Evolutionary conservation across 2,888 invertebrate genomes (phyloP).

Genomic region (Endomychus coccineus): DNA sequence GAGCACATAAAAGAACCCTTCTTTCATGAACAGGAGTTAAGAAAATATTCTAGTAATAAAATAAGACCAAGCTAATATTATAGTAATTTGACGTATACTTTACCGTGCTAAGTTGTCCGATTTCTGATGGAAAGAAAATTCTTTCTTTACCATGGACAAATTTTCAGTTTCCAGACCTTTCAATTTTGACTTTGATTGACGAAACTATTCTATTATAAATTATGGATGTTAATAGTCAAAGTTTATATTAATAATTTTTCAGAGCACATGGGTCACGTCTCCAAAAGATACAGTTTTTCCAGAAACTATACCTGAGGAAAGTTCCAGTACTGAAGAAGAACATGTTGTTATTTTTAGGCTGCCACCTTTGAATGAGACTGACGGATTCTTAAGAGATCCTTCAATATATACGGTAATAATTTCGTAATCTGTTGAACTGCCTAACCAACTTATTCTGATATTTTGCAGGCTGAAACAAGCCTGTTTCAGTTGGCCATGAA

Average conservation of each 20-base stretch:
- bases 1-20: too few species aligned
- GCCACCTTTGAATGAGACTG: constrained; percentile 65
- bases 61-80: too few species aligned
- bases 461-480: constrained; percentile 64
- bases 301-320: constrained; percentile 89
- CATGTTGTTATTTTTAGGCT: constrained; percentile 84
- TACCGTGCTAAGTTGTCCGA: too few species aligned
- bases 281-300: constrained; percentile 85
- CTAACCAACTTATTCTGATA: background rate
- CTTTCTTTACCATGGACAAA: too few species aligned
- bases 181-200: too few species aligned
- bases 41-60: too few species aligned
- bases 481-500: constrained; percentile 60
- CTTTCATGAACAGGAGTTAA: too few species aligned
- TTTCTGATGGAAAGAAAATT: too few species aligned
- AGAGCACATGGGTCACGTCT: constrained; percentile 73
- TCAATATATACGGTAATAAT: constrained; percentile 68
- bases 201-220: too few species aligned
- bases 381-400: constrained; percentile 65
- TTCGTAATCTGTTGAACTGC: constrained; percentile 1
- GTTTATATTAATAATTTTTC: constrained; percentile 25
- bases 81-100: too few species aligned
- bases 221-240: too few species aligned
- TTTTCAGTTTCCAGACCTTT: too few species aligned
- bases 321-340: constrained; percentile 86